phyloP scores from a whole-genome alignment of 2,113 vertebrate species.

The Psammodynastes pulverulentus region DNA sequence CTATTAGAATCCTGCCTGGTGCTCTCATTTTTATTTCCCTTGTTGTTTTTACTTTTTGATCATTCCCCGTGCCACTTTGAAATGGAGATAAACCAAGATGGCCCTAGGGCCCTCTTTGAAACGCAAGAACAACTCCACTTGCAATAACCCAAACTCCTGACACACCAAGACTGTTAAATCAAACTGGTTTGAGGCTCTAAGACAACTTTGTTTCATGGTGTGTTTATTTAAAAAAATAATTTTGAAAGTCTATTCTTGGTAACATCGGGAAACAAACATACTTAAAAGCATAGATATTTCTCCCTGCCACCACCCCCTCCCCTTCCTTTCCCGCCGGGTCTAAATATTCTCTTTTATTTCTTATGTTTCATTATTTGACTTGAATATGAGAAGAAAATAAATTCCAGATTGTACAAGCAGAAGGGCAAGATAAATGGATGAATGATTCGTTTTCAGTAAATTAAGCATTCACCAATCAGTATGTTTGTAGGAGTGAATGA shows the following conservation, averaged over 20 bases:
- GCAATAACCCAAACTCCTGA: constrained; percentile 37
- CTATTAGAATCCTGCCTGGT: constrained; percentile 12
- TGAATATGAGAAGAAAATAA: background rate
- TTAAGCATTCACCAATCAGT: background rate
- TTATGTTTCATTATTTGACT: constrained; percentile 12
- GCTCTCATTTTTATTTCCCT: constrained; percentile 13
- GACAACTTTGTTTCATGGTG: constrained; percentile 19
- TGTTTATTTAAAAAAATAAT: constrained; percentile 11
- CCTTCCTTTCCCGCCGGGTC: background rate
- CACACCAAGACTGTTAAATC: constrained; percentile 28
- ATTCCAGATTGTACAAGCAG: background rate
- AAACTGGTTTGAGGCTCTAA: constrained; percentile 23
- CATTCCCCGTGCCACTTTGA: constrained; percentile 39
- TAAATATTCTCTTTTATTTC: constrained; percentile 25
- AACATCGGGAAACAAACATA: constrained; percentile 21
- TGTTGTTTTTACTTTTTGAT: constrained; percentile 34
- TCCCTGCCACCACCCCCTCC: background rate
- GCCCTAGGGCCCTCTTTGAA: constrained; percentile 42
- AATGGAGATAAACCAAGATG: constrained; percentile 53
- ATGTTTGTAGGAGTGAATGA: background rate
- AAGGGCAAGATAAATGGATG: background rate
- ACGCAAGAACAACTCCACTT: constrained; percentile 23
- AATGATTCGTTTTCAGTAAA: background rate
- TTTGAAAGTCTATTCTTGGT: constrained; percentile 22
- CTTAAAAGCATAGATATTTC: constrained; percentile 16